Percentiles rank a stretch among this genome's conserved stretches.
Evolutionary conservation across 2,113 vertebrate genomes (phyloP).

Genomic region (Aviceda subcristata): DNA sequence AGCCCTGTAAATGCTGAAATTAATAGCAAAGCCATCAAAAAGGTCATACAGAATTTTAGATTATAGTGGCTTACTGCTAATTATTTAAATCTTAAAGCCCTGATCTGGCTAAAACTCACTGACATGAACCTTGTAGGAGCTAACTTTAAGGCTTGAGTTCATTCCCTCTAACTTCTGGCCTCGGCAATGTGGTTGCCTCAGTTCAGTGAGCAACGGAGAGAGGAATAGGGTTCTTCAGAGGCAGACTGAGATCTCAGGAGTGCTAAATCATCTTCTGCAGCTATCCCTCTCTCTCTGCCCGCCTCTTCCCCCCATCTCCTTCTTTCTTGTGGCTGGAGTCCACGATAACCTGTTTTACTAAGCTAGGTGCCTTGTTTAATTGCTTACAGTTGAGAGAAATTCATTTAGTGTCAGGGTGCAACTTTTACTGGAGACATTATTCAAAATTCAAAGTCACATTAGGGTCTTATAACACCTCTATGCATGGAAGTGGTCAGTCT

Average conservation of each 20-base stretch:
- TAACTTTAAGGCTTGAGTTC: not conserved
- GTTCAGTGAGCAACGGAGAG: not conserved
- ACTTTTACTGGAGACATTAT: not conserved
- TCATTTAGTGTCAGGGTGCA: not conserved
- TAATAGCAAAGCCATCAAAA: not conserved
- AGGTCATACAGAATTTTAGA: not conserved
- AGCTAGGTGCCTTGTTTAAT: not conserved
- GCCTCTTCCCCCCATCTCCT: not conserved
- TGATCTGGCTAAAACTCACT: not conserved
- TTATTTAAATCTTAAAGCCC: not conserved
- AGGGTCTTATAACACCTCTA: not conserved
- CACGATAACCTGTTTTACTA: not conserved
- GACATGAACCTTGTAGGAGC: not conserved
- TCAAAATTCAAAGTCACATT: not conserved
- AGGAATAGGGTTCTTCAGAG: not conserved
- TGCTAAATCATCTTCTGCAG: not conserved
- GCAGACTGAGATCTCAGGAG: not conserved
- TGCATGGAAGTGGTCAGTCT: not conserved
- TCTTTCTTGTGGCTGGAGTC: not conserved
- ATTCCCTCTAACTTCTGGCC: not conserved
- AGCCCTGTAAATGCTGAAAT: not conserved
- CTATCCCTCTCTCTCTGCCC: not conserved
- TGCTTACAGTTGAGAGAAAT: not conserved
- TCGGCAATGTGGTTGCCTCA: not conserved
- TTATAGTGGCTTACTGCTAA: not conserved